A percentile compares a stretch with the other conserved stretches of the same genome.
These are phyloP conservation scores for Podargus strigoides DNA, from an alignment of 2,797 vertebrate genomes.

Conservation along the genomic window DNA sequence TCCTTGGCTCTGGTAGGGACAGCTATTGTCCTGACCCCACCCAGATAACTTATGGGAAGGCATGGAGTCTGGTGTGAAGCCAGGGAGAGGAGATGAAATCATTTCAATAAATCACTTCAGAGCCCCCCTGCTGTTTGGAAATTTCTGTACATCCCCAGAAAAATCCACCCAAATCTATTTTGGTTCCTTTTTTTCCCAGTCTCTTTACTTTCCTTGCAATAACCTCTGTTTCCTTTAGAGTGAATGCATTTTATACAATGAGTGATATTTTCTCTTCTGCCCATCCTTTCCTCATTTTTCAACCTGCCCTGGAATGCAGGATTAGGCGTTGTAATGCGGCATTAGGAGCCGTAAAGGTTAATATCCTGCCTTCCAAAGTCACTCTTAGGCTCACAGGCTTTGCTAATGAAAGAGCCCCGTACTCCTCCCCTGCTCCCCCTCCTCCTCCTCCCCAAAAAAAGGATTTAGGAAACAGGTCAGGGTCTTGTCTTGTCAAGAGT, in stretches of 20 bases:
- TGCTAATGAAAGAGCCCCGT: not conserved
- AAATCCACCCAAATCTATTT: not conserved
- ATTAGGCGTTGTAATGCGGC: not conserved
- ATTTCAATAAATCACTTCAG: not conserved
- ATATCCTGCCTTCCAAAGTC: slow-evolving; percentile 45
- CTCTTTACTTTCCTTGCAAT: not conserved
- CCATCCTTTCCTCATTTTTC: not conserved
- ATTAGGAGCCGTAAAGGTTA: slow-evolving; percentile 9
- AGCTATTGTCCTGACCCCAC: not conserved
- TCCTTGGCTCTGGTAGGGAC: not conserved
- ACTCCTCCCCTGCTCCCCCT: not conserved
- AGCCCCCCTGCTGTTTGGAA: not conserved
- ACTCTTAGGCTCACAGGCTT: not conserved
- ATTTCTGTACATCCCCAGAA: not conserved
- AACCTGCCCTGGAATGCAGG: slow-evolving; percentile 43
- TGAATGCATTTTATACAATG: not conserved
- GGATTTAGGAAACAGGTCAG: slow-evolving; percentile 30
- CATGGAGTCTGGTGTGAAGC: not conserved
- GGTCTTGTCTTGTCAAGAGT: not conserved
- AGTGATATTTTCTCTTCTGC: not conserved
- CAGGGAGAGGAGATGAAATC: not conserved
- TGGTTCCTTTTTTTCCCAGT: not conserved
- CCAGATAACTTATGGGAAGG: not conserved
- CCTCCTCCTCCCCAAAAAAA: not conserved
- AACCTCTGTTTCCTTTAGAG: not conserved